Conservation (phyloP, 2,797 vertebrate species). For the Stomatorhinus walkeri region DNA sequence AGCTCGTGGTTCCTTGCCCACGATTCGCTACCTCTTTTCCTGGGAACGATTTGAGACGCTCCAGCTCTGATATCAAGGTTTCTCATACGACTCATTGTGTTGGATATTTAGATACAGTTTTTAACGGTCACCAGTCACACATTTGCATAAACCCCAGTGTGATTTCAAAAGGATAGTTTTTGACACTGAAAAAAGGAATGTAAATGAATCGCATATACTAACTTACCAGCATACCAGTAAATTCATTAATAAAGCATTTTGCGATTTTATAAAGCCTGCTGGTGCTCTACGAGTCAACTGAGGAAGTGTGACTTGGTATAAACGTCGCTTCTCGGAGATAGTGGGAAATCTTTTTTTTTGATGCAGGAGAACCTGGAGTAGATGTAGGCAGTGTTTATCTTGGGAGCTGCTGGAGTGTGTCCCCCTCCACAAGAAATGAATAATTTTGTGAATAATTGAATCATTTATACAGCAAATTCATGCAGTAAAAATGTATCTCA, state of each 20-base stretch:
- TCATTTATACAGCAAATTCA: background rate
- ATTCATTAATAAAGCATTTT: background rate
- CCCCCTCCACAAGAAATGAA: background rate
- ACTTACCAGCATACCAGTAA: background rate
- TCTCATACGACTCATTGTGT: background rate
- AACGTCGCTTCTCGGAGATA: background rate
- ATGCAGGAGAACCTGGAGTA: background rate
- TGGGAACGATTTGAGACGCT: background rate
- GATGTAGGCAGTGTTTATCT: background rate
- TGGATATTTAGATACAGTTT: background rate
- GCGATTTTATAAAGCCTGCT: background rate
- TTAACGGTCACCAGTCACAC: background rate
- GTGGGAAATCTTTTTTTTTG: background rate
- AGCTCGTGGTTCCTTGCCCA: background rate
- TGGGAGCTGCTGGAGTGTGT: background rate
- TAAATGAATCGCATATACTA: background rate
- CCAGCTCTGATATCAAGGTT: background rate
- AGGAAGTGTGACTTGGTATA: background rate
- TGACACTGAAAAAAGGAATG: background rate
- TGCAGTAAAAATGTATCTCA: background rate
- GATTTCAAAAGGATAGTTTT: background rate
- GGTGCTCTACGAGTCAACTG: background rate
- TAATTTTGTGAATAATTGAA: conserved; percentile 5
- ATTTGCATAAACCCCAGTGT: background rate
- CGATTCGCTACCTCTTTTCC: background rate